Conservation (phyloP, 1,140 invertebrate species). For the Brachionus plicatilis region DNA sequence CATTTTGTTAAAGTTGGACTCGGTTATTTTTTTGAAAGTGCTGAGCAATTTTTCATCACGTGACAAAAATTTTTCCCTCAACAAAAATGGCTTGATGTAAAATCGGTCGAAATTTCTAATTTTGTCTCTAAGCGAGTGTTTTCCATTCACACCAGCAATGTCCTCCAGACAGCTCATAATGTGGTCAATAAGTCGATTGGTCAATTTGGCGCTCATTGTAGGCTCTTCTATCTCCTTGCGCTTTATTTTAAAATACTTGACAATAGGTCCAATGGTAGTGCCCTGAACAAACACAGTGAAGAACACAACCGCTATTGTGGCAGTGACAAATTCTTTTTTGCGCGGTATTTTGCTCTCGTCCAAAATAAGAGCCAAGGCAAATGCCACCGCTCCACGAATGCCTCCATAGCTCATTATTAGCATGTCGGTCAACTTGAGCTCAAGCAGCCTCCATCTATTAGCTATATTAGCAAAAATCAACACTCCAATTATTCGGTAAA, state of each 20-base stretch:
- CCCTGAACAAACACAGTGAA: constrained; percentile 95
- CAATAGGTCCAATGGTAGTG: constrained; percentile 93
- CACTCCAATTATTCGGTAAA: constrained; percentile 79
- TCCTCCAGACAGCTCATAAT: constrained; percentile 40
- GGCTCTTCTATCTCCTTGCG: constrained; percentile 40
- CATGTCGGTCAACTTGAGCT: constrained; percentile 76
- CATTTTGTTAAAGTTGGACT: constrained; percentile 26
- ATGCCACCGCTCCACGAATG: constrained; percentile 90
- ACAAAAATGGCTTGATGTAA: constrained; percentile 27
- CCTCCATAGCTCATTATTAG: constrained; percentile 99
- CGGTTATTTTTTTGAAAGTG: constrained; percentile 38
- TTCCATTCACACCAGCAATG: constrained; percentile 24
- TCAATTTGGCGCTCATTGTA: constrained; percentile 32
- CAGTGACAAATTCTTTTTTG: constrained; percentile 82
- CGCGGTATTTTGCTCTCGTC: constrained; percentile 60
- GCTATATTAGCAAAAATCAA: constrained; percentile 77
- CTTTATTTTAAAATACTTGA: constrained; percentile 85
- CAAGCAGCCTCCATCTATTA: constrained; percentile 81
- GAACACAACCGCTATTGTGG: constrained; percentile 93
- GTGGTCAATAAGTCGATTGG: constrained; percentile 39
- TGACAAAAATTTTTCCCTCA: constrained; percentile 27
- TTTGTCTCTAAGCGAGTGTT: constrained; percentile 32
- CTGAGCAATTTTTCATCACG: constrained; percentile 36
- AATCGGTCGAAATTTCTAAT: constrained; percentile 7
- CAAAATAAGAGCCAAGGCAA: constrained; percentile 87